A percentile compares a stretch with the other conserved stretches of the same genome.
These are phyloP conservation scores for Rhimphoctona megacephalus DNA, from an alignment of 2,888 invertebrate species.

Conservation along the genomic window DNA sequence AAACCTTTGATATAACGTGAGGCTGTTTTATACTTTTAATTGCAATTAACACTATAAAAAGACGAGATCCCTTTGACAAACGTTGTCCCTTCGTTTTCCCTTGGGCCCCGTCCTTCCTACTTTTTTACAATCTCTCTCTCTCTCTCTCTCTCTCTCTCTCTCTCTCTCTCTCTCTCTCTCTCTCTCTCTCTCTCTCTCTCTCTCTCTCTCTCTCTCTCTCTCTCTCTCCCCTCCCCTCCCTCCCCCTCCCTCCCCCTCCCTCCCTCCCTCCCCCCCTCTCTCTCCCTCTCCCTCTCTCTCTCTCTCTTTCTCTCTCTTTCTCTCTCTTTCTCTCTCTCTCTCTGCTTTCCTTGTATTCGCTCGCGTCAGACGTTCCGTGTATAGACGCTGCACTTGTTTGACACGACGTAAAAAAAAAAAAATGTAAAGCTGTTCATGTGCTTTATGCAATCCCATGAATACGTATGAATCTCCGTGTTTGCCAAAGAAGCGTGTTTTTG, in stretches of 20 bases:
- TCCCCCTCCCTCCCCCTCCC: constrained; percentile 5
- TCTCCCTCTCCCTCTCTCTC: not conserved
- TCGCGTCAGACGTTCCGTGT: constrained; percentile 51
- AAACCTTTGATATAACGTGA: constrained; percentile 68
- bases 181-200: constrained; percentile 7
- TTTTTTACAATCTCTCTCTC: not conserved
- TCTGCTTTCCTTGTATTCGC: constrained; percentile 36
- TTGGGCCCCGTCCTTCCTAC: too few species aligned
- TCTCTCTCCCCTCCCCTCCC: constrained; percentile 19
- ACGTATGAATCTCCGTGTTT: constrained; percentile 60
- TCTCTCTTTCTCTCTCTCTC: constrained; percentile 20
- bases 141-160: constrained; percentile 23
- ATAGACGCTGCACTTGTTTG: constrained; percentile 46
- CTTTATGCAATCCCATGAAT: constrained; percentile 63
- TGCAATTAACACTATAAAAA: constrained; percentile 72
- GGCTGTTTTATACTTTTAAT: constrained; percentile 74
- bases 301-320: constrained; percentile 24
- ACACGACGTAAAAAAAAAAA: constrained; percentile 15
- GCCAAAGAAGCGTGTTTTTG: constrained; percentile 50
- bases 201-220: constrained; percentile 13
- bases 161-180: constrained; percentile 16
- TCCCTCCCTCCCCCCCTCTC: constrained; percentile 20
- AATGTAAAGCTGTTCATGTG: constrained; percentile 45
- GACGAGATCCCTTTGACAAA: constrained; percentile 68
- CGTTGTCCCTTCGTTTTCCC: constrained; percentile 52